Evolutionary conservation across 2,797 vertebrate genomes (phyloP).

Genomic region (Oryzias dopingdopingensis): DNA sequence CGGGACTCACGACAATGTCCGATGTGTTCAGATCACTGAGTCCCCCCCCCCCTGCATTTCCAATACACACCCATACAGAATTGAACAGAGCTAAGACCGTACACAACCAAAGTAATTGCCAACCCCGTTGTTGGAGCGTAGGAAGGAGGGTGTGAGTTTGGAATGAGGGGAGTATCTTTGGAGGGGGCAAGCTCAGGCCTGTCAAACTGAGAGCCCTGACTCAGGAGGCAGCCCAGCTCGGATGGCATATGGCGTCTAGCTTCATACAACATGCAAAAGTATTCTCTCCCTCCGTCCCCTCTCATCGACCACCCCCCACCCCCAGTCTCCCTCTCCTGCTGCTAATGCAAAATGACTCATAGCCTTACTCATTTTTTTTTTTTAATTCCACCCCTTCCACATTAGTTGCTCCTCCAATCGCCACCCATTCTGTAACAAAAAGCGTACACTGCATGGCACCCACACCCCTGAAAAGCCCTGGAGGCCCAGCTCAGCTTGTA

Average conservation of each 20-base stretch:
- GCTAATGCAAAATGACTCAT: conserved; percentile 98
- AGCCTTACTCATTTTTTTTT: conserved; percentile 88
- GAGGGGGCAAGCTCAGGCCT: conserved; percentile 78
- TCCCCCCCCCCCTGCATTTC: conserved; percentile 40
- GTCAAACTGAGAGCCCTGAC: conserved; percentile 85
- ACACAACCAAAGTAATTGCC: conserved; percentile 79
- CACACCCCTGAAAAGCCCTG: conserved; percentile 72
- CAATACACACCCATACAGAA: conserved; percentile 38
- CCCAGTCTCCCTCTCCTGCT: conserved; percentile 65
- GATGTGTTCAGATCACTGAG: conserved; percentile 90
- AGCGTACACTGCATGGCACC: conserved; percentile 82
- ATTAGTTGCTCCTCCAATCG: conserved; percentile 67
- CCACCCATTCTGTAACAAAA: conserved; percentile 85
- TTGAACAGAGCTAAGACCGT: conserved; percentile 44
- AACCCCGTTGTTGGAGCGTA: conserved; percentile 81
- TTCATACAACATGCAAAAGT: conserved; percentile 99
- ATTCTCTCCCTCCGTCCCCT: conserved; percentile 74
- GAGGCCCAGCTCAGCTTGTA: conserved; percentile 68
- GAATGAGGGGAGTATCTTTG: conserved; percentile 36
- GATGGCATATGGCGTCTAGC: conserved; percentile 99
- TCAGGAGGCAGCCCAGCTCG: conserved; percentile 86
- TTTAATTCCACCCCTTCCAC: conserved; percentile 27
- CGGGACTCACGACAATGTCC: conserved; percentile 92
- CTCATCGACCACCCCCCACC: conserved; percentile 32
- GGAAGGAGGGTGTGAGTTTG: conserved; percentile 56